Evolutionary conservation across 1,140 invertebrate species (phyloP).

Genomic region (Pseudomyrmex flavicornis): DNA sequence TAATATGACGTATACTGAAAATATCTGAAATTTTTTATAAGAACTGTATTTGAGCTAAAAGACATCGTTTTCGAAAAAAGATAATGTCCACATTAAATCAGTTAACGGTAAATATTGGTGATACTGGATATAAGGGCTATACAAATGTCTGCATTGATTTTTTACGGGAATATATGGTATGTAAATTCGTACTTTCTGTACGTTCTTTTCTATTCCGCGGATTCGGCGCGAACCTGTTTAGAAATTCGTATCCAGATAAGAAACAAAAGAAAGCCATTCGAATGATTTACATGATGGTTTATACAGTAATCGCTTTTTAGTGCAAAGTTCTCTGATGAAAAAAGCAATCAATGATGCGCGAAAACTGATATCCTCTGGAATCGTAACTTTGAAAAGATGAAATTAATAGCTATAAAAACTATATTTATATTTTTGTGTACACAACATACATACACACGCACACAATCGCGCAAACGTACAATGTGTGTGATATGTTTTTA

Average conservation of each 20-base stretch:
- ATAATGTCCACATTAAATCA: not conserved
- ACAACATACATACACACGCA: too few relatives aligned
- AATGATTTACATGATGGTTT: constrained; percentile 21
- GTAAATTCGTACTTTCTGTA: constrained; percentile 29
- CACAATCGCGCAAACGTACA: too few relatives aligned
- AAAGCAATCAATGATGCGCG: not conserved
- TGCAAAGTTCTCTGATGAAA: constrained; percentile 4
- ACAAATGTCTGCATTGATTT: constrained; percentile 14
- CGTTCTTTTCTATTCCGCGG: constrained; percentile 22
- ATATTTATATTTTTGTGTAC: too few relatives aligned
- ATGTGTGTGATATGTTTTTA: too few relatives aligned
- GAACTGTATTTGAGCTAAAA: not conserved
- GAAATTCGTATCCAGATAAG: constrained; percentile 44
- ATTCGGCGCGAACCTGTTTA: constrained; percentile 35
- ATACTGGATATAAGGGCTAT: not conserved
- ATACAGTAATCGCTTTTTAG: constrained; percentile 18
- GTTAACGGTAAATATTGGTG: constrained; percentile 6
- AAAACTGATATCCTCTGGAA: not conserved
- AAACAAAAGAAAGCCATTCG: constrained; percentile 29
- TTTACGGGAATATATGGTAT: constrained; percentile 21
- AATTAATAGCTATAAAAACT: constrained; percentile 5
- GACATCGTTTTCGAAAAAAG: not conserved
- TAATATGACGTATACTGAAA: not conserved
- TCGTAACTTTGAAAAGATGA: not conserved
- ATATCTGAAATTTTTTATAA: too few relatives aligned